Percentiles rank a stretch among this genome's conserved stretches.
Evolutionary conservation across 2,113 vertebrate genomes (phyloP).

Genomic region (Morone saxatilis): DNA sequence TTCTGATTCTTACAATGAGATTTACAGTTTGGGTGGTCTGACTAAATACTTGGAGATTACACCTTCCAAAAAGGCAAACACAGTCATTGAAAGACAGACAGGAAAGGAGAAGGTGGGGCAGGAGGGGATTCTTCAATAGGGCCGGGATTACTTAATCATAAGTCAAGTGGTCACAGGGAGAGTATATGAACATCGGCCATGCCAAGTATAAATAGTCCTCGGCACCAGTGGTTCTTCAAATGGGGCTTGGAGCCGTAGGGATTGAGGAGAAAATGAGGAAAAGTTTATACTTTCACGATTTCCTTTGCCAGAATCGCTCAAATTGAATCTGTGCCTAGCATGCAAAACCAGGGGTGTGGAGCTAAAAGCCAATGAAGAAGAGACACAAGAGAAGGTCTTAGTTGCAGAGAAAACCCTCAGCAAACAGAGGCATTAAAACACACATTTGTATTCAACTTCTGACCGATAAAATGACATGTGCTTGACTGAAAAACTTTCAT

Average conservation of each 20-base stretch:
- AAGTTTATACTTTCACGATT: constrained; percentile 36
- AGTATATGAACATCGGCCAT: not conserved
- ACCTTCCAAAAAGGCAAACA: constrained; percentile 25
- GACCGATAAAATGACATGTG: not conserved
- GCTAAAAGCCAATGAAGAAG: not conserved
- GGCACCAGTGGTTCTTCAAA: constrained; percentile 50
- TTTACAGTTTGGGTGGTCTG: constrained; percentile 62
- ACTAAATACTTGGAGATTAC: constrained; percentile 16
- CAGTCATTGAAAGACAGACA: constrained; percentile 20
- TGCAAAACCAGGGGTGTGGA: constrained; percentile 13
- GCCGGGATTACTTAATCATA: constrained; percentile 39
- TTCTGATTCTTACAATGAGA: constrained; percentile 26
- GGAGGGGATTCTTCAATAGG: constrained; percentile 11
- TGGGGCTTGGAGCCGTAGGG: constrained; percentile 32
- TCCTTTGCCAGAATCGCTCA: constrained; percentile 19
- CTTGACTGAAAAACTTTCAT: not conserved
- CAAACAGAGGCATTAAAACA: constrained; percentile 4
- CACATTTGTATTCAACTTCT: not conserved
- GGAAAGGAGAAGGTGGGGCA: constrained; percentile 22
- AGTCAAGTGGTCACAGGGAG: constrained; percentile 48
- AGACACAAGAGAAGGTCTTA: not conserved
- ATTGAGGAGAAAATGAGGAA: constrained; percentile 44
- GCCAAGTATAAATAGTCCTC: constrained; percentile 57
- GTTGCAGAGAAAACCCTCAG: not conserved
- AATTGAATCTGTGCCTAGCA: constrained; percentile 24